phyloP scores from a whole-genome alignment of 1,140 invertebrate genomes.

The Caenorhabditis tropicalis region DNA sequence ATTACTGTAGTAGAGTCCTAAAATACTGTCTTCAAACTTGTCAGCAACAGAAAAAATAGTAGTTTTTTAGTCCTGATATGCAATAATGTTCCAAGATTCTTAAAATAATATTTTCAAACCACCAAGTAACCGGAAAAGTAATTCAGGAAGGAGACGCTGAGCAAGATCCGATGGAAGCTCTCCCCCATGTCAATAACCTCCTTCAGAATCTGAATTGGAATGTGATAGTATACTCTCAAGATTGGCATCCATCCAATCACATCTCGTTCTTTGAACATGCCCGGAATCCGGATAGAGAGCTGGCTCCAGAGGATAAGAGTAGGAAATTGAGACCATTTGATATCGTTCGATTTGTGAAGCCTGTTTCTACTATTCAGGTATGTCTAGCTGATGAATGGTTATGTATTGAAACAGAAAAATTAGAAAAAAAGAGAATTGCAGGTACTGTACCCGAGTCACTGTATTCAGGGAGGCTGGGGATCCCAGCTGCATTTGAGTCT shows the following conservation, averaged over 20 bases:
- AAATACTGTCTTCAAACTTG: background rate
- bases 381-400: too few species aligned
- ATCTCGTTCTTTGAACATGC: conserved; percentile 81
- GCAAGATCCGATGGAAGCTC: conserved; percentile 68
- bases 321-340: conserved; percentile 82
- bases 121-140: too few species aligned
- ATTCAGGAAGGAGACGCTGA: conserved; percentile 56
- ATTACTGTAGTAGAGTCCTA: too few species aligned
- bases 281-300: conserved; percentile 80
- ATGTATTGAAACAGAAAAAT: background rate
- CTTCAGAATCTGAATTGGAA: conserved; percentile 85
- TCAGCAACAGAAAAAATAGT: too few species aligned
- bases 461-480: conserved; percentile 92
- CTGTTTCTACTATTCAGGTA: conserved; percentile 61
- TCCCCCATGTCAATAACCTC: conserved; percentile 87
- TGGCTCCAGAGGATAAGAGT: conserved; percentile 79
- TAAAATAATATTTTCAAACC: background rate
- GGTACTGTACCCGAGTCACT: conserved; percentile 91
- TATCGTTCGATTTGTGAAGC: conserved; percentile 84
- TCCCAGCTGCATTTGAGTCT: conserved; percentile 80
- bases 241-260: conserved; percentile 96
- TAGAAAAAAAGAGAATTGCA: conserved; percentile 73
- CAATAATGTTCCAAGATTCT: background rate
- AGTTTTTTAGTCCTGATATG: too few species aligned
- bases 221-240: conserved; percentile 87